phyloP scores from a whole-genome alignment of 2,797 vertebrate species.

The Sus cebifrons region DNA sequence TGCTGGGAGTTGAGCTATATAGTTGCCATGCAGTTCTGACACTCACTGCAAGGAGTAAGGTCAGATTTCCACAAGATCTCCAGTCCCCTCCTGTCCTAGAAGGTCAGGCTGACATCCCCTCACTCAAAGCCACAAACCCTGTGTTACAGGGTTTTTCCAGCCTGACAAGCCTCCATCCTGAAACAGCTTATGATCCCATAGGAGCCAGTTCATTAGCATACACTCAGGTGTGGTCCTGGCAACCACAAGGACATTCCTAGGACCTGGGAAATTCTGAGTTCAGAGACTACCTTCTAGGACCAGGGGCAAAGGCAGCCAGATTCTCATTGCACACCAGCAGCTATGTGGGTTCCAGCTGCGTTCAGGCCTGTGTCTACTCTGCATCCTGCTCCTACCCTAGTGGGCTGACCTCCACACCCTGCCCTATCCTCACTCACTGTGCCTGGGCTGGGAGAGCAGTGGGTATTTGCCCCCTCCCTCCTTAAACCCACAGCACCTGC shows the following conservation, averaged over 20 bases:
- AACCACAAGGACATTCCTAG: not conserved
- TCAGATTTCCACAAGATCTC: not conserved
- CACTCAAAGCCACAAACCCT: not conserved
- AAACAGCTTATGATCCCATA: too few relatives aligned
- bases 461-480: not conserved
- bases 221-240: not conserved
- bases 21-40: not conserved
- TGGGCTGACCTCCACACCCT: not conserved
- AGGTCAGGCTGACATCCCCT: not conserved
- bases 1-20: not conserved
- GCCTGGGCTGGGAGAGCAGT: not conserved
- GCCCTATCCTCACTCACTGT: rapidly evolving
- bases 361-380: too few relatives aligned
- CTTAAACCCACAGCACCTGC: not conserved
- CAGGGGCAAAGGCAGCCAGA: not conserved
- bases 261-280: not conserved
- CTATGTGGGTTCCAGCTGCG: too few relatives aligned
- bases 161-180: not conserved
- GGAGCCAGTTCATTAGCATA: too few relatives aligned
- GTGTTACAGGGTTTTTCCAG: not conserved
- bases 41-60: not conserved
- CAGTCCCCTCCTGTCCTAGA: not conserved
- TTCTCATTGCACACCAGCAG: not conserved
- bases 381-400: not conserved
- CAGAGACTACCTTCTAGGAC: not conserved